phyloP scores from a whole-genome alignment of 2,113 vertebrate species.

The Chascanopsetta lugubris region DNA sequence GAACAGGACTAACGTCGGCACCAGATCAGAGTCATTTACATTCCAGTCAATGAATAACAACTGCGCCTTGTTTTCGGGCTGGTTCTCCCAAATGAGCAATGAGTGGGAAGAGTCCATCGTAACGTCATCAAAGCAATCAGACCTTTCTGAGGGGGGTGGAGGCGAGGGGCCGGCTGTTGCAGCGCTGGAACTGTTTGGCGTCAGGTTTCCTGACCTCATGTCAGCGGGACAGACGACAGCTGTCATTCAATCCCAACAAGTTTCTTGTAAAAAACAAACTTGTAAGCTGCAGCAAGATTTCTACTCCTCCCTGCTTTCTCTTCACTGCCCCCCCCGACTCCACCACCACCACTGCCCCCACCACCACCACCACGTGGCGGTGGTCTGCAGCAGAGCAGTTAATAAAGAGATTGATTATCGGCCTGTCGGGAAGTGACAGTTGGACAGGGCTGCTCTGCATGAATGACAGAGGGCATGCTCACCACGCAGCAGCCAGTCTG shows the following conservation, averaged over 20 bases:
- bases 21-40: background rate
- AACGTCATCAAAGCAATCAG: too few species aligned
- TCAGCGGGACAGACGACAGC: background rate
- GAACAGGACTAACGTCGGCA: background rate
- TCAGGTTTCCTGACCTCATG: background rate
- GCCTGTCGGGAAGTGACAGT: conserved; percentile 95
- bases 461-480: conserved; percentile 95
- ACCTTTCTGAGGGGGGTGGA: background rate
- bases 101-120: too few species aligned
- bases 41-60: background rate
- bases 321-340: conserved; percentile 63
- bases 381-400: conserved; percentile 90
- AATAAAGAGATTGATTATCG: conserved; percentile 98
- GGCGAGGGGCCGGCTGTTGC: background rate
- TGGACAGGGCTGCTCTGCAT: conserved; percentile 91
- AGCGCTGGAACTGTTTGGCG: background rate
- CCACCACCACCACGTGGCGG: conserved; percentile 74
- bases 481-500: conserved; percentile 85
- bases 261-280: conserved; percentile 1
- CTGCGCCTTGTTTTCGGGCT: too few species aligned
- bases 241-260: background rate
- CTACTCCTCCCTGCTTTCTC: background rate
- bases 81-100: background rate
- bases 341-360: conserved; percentile 55
- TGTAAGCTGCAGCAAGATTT: conserved; percentile 17